Percentiles rank a stretch among this genome's conserved stretches.
These are phyloP conservation scores for Drosophila gaucha DNA, from an alignment of 2,888 invertebrate species.

Conservation along the genomic window DNA sequence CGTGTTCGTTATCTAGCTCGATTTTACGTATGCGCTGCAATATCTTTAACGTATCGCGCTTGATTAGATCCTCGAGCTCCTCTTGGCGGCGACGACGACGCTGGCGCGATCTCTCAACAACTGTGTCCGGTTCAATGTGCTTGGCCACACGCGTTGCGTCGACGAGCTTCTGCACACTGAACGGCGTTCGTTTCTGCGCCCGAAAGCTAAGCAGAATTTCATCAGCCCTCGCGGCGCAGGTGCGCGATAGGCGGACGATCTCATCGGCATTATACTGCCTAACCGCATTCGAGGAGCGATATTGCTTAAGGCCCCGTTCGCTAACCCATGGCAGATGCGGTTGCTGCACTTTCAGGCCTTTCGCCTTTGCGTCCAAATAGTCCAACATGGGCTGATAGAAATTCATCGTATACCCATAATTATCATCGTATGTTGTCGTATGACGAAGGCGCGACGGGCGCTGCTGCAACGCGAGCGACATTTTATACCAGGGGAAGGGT, in stretches of 20 bases:
- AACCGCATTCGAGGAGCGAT: conserved; percentile 88
- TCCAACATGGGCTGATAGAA: conserved; percentile 95
- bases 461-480: conserved; percentile 83
- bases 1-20: conserved; percentile 86
- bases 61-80: conserved; percentile 87
- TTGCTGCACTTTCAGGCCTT: conserved; percentile 82
- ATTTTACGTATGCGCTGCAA: conserved; percentile 83
- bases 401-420: conserved; percentile 93
- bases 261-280: conserved; percentile 89
- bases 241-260: conserved; percentile 88
- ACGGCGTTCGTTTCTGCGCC: conserved; percentile 84
- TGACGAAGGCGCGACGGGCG: conserved; percentile 82
- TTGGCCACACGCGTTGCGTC: conserved; percentile 86
- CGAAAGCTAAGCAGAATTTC: conserved; percentile 86
- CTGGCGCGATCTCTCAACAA: conserved; percentile 84
- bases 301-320: conserved; percentile 89
- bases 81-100: conserved; percentile 84
- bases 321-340: conserved; percentile 91
- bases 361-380: conserved; percentile 90
- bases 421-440: conserved; percentile 89
- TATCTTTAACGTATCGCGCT: conserved; percentile 82
- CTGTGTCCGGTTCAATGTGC: conserved; percentile 85
- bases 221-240: conserved; percentile 89
- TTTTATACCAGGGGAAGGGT: conserved; percentile 40
- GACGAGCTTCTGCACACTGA: conserved; percentile 86